These are phyloP conservation scores for Takifugu rubripes DNA, from an alignment of 2,797 vertebrate species.

Conservation along the genomic window DNA sequence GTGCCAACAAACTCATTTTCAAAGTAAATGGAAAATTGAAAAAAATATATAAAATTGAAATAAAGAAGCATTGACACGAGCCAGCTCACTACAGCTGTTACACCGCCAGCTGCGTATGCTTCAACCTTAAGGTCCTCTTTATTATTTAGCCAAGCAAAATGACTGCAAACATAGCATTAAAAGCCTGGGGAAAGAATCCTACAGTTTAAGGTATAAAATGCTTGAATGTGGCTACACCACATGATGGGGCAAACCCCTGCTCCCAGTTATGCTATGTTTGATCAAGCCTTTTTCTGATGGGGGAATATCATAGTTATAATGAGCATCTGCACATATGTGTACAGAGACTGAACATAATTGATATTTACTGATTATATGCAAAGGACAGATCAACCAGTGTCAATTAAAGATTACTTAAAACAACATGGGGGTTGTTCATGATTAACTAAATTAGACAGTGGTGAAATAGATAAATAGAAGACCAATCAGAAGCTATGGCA, in stretches of 20 bases:
- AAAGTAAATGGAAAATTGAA: too few species aligned
- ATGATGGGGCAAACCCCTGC: neutral
- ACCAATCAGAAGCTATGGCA: conserved; percentile 1
- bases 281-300: neutral
- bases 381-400: neutral
- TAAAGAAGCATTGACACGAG: too few species aligned
- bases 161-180: too few species aligned
- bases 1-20: too few species aligned
- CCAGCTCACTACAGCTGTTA: too few species aligned
- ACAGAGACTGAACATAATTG: neutral
- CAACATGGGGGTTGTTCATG: conserved; percentile 11
- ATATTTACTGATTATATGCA: neutral
- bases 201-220: too few species aligned
- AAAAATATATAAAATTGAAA: too few species aligned
- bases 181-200: too few species aligned
- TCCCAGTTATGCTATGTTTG: neutral
- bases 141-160: too few species aligned
- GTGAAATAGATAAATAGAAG: neutral
- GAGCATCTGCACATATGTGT: neutral
- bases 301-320: neutral
- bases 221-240: neutral
- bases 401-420: conserved; percentile 13
- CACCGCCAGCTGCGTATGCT: too few species aligned
- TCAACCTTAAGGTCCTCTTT: too few species aligned
- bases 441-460: too few species aligned